These are phyloP conservation scores for Benitochromis conjunctus DNA, from an alignment of 2,113 vertebrate species.

Conservation along the genomic window DNA sequence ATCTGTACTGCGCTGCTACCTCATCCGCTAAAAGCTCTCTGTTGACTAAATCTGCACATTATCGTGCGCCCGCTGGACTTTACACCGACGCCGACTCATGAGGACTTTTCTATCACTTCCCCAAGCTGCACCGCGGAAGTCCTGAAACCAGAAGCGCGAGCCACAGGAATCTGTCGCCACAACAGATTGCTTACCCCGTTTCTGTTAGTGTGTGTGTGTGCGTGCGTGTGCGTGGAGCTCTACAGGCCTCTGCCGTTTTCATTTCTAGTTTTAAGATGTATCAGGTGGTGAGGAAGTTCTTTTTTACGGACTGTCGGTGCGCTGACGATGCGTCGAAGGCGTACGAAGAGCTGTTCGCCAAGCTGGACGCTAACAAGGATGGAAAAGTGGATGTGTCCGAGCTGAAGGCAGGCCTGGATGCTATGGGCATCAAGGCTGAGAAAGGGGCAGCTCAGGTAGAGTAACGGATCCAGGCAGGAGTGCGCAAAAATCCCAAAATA, in stretches of 20 bases:
- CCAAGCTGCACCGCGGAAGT: not conserved
- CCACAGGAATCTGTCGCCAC: not conserved
- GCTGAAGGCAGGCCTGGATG: conserved; percentile 81
- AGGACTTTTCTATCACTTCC: not conserved
- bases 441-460: conserved; percentile 83
- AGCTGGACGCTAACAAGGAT: conserved; percentile 85
- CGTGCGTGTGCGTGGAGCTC: not conserved
- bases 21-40: not conserved
- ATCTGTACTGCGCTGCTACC: not conserved
- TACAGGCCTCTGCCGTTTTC: not conserved
- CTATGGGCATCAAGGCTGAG: conserved; percentile 79
- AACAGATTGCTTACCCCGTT: not conserved
- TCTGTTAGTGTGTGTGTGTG: not conserved
- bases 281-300: conserved; percentile 43
- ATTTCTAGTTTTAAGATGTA: conserved; percentile 39
- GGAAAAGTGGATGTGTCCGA: conserved; percentile 87
- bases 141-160: conserved; percentile 26
- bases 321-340: conserved; percentile 47
- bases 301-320: conserved; percentile 72
- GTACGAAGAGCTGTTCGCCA: conserved; percentile 84
- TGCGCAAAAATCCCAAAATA: not conserved
- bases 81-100: not conserved
- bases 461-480: not conserved
- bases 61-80: not conserved
- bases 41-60: not conserved